Conservation (phyloP, 2,888 invertebrate genomes). For the Amphipyra tragopoginis region DNA sequence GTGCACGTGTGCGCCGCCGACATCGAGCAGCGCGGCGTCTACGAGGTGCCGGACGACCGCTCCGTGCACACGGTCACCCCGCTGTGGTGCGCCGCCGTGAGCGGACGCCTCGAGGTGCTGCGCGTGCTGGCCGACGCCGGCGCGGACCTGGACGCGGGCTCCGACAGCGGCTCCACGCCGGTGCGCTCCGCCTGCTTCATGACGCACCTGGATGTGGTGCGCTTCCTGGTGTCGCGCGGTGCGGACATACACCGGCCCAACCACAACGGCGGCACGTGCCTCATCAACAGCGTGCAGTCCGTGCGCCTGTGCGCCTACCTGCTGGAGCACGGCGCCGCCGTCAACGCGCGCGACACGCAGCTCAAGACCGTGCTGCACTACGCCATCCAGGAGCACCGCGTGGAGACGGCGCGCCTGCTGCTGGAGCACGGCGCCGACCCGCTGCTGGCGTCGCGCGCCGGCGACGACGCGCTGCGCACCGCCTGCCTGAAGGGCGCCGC, state of each 20-base stretch:
- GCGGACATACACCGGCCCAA: conserved; percentile 96
- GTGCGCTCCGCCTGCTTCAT: conserved; percentile 98
- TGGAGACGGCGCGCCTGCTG: conserved; percentile 95
- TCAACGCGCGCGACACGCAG: conserved; percentile 96
- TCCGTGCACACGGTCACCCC: conserved; percentile 96
- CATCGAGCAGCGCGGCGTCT: conserved; percentile 95
- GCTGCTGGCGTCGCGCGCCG: conserved; percentile 93
- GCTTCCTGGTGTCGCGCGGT: conserved; percentile 93
- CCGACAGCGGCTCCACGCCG: conserved; percentile 96
- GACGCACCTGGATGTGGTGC: conserved; percentile 95
- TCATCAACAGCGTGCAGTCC: conserved; percentile 98
- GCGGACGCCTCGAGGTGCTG: conserved; percentile 94
- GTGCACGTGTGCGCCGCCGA: conserved; percentile 95
- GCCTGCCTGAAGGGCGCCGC: conserved; percentile 93
- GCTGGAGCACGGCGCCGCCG: conserved; percentile 93
- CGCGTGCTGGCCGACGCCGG: conserved; percentile 94
- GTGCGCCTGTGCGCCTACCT: conserved; percentile 94
- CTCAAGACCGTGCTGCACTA: conserved; percentile 97
- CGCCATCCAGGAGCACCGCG: conserved; percentile 94
- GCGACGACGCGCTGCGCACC: conserved; percentile 96
- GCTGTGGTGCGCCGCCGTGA: conserved; percentile 97
- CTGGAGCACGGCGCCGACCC: conserved; percentile 95
- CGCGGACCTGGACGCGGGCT: conserved; percentile 96
- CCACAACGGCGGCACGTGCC: conserved; percentile 97
- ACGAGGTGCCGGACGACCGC: conserved; percentile 94